Base-by-base conservation (phyloP, 2,888 invertebrate species). In the Xestia ashworthii region DNA sequence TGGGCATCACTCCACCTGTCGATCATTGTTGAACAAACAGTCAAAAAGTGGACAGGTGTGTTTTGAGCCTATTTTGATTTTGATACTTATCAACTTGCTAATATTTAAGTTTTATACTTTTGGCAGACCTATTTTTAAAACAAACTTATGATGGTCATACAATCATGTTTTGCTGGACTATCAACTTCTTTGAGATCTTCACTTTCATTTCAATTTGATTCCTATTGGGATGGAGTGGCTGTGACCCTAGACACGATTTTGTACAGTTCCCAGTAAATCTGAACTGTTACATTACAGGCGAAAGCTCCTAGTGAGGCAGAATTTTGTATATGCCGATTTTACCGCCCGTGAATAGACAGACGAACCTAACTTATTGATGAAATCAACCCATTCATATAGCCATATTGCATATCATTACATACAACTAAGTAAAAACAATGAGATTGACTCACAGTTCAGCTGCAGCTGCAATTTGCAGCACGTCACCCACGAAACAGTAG, bases 401-500 rank as follows among this genome's bases (percentile, higher is more conserved):
- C 32, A 44, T 22, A 38, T 32, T 8, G 25, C n/a, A 80, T 16
- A 44, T 73, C 55, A 32, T 55, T 53, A 66, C 12, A 50, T 60
- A 66, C 19, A 81, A 44, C 32, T 83, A 69, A 60, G 19, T 64
- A 38, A 79, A 38, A 67, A 46, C 22, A 81, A 64, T 71, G 50
- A 60, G 14, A 48, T 48, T 22, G 38, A 98, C 98, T 98, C 97
- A 99, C 99, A 99, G 97, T 98, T 99, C 99, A 86, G 98, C 98
- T 91, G 99, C 99, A 89, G 99, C 99, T 93, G 99, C 99, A 92
- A 99, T 97, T 97, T 99, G 99, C 97, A 99, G 98, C 91, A 99
- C 98, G 97, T 99, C 99, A 91, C 99, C 99, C 93, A 99, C 99
- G 97, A 99, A 99, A 97, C 99, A 99, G 97, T 99, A 99, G 97